Evolutionary conservation across 2,113 vertebrate genomes (phyloP), one percentile per base, ranked within the genome.

Genomic region (Podocnemis expansa): DNA sequence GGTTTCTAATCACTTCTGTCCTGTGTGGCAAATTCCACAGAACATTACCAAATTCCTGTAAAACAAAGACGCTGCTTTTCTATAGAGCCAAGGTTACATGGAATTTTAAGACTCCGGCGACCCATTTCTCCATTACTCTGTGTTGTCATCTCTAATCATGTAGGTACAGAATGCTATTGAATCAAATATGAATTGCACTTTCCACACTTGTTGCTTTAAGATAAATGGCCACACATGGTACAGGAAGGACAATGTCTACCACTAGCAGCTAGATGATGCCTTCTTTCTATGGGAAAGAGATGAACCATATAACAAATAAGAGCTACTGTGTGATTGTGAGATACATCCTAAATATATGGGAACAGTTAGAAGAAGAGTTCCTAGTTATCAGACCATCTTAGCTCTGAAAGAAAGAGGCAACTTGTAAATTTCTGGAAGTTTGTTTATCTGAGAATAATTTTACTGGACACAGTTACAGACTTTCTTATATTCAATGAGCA

Each of bases 401-500:
- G 49, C 1, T 7, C 41, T 4, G 13, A 52, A 83, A n/a, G 25
- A n/a, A 34, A 80, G 41, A 87, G 85, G 70, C 54, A 10, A 21
- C 38, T 31, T 55, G 29, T 67, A 45, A 16, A 49, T 83, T 88
- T 70, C 47, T 83, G 21, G 22, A 75, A 80, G 27, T 45, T 89
- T 80, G 17, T 31, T 41, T 78, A 43, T 51, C 80, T 63, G 82
- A 86, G 34, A 27, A 11, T 80, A 90, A 97, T 88, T 83, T 78
- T 80, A 54, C 5, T 5, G 81, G 88, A 38, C 91, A 90, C 84
- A 87, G 88, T 78, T 2, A 58, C 10, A 79, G 49, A 16, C 86
- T 24, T 93, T 82, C 51, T 67, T 34, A 88, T 90, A 96, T 93
- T 51, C 93, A 95, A 96, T 56, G 8, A n/a, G 67, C 60, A 83